Base-by-base conservation (phyloP, 2,888 invertebrate species). In the Xanthia icteritia region DNA sequence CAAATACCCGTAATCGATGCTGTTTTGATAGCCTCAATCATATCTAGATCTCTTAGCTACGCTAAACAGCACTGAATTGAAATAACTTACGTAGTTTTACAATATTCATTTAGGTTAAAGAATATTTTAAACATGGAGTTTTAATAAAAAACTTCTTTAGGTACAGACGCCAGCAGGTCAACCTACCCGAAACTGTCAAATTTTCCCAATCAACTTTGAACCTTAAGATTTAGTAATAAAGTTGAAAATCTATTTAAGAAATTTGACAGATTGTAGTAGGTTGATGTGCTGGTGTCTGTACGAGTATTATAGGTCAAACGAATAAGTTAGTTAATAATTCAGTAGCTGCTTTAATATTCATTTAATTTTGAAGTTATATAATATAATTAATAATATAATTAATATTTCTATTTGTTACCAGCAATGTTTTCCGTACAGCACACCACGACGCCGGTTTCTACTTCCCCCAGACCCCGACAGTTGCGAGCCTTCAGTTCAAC, bases 1-100 rank as follows among this genome's bases (percentile, higher is more conserved):
- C 65, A 75, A 84, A 82, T 85, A 78, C 0, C 11, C 11, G 65
- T 66, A 65, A 71, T 78, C 64, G 74, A 81, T 82, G 70, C 54
- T 23, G 51, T 45, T 54, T 65, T 74, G 73, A 74, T 78, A 85
- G 54, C 68, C 61, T 72, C 17, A 74, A 72, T 72, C 31, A 63
- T 77, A 78, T 58, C 42, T 8, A 64, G 23, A 48, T 45, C 1
- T 63, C 20, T 36, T 42, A 27, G 20, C 27, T 60, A n/a, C 20
- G 23, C 6, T 56, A 51, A 63, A 66, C 11, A 70, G 9, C 31
- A 58, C 60, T 54, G 27, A 58, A 31, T 76, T 48, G 15, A 42
- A 78, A 66, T 76, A 39, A 13, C 20, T 36, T 31, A 20, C 4
- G 11, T 61, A 71, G 20, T 5, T 31, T 39, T 17, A 9, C n/a